A percentile compares a stretch with the other conserved stretches of the same genome.
phyloP scores from a whole-genome alignment of 2,113 vertebrate species.

The Lagopus muta region DNA sequence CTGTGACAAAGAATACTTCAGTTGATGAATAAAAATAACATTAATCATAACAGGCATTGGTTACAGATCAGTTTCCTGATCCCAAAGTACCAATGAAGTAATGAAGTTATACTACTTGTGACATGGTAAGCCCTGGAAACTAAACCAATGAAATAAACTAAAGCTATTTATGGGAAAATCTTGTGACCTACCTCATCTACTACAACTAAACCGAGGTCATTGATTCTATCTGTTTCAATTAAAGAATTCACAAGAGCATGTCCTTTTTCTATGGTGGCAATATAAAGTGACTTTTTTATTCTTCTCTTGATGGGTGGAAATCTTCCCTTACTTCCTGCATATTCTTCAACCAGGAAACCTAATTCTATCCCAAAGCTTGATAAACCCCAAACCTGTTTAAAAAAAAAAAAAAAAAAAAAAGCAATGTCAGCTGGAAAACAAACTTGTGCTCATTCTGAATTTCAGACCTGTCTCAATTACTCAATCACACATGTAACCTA shows the following conservation, averaged over 20 bases:
- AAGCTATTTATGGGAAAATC: background rate
- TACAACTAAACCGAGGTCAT: constrained; percentile 88
- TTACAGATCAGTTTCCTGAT: background rate
- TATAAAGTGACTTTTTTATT: constrained; percentile 84
- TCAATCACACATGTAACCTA: background rate
- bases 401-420: background rate
- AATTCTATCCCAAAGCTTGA: constrained; percentile 91
- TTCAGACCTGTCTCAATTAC: background rate
- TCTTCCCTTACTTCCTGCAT: constrained; percentile 93
- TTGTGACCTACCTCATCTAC: constrained; percentile 89
- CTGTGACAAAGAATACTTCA: background rate
- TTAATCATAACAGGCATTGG: background rate
- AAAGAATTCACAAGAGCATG: constrained; percentile 93
- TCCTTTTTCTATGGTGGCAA: constrained; percentile 95
- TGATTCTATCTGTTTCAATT: constrained; percentile 85
- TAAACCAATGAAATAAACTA: background rate
- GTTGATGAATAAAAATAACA: background rate
- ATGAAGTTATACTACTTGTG: background rate
- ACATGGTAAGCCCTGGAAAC: background rate
- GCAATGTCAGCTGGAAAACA: background rate
- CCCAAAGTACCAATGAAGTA: background rate
- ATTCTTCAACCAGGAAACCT: constrained; percentile 96
- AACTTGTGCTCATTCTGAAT: background rate
- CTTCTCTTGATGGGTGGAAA: constrained; percentile 92
- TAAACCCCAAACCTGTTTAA: constrained; percentile 85